Percentiles rank a stretch among this genome's conserved stretches.
phyloP scores from a whole-genome alignment of 2,888 invertebrate species.

The Chironomus riparius region DNA sequence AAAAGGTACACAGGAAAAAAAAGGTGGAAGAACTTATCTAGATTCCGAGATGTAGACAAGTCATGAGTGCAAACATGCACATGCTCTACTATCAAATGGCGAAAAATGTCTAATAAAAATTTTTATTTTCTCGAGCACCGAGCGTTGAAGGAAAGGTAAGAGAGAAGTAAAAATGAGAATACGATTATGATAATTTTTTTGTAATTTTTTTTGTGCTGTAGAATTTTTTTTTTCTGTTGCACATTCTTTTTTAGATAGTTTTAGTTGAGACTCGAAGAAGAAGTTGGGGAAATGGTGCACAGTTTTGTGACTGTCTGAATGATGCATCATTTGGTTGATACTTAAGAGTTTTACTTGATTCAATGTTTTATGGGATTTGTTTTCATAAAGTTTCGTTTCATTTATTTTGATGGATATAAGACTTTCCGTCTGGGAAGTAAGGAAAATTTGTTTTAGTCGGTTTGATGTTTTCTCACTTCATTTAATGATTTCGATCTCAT shows the following conservation, averaged over 20 bases:
- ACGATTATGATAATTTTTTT: slow-evolving; percentile 27
- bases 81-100: slow-evolving; percentile 18
- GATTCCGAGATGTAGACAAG: neutral
- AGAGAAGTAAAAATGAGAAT: slow-evolving; percentile 18
- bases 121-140: slow-evolving; percentile 12
- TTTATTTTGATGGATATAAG: no score
- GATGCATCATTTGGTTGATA: no score
- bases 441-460: no score
- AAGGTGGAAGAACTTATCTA: neutral
- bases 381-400: no score
- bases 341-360: no score
- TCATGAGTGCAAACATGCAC: slow-evolving; percentile 4
- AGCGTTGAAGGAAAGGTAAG: neutral
- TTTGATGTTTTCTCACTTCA: no score
- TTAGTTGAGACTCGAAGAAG: no score
- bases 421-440: no score
- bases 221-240: neutral
- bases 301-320: no score
- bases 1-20: neutral
- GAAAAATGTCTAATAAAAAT: slow-evolving; percentile 23
- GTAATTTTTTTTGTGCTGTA: neutral
- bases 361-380: no score
- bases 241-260: slow-evolving; percentile 8
- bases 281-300: no score
- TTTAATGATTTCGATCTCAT: no score